Base-by-base conservation (phyloP, 2,888 invertebrate species). In the Phengaris arion region DNA sequence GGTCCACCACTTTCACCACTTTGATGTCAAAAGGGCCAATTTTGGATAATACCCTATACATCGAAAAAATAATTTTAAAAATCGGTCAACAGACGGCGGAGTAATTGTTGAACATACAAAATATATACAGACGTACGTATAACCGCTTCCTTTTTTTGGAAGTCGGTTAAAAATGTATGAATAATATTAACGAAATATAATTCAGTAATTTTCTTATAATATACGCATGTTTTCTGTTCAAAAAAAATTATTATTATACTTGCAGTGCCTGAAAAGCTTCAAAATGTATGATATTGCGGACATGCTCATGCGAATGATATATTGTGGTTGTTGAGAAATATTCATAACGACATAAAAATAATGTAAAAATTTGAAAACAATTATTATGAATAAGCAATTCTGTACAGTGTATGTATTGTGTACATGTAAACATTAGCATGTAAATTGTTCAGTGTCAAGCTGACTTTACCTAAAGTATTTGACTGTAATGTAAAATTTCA, bases 261-360 rank as follows among this genome's bases (percentile, higher is more conserved):
- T 35, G 2, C 35, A 35, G 35, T 13, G 64, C 35, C 22, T 64
- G 22, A 64, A 12, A 64, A 64, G 35, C 35, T 64, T 12, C 35
- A 10, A 52, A 52, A 52, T 52, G 6, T 3, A 64, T 64, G 35
- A 64, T 45, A 64, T 13, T 64, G 35, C 5, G 13, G 35, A 35
- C 64, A 64, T 64, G 64, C 64, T 12, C 64, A 64, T 64, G 64
- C 64, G 7, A 64, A 12, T 64, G 35, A 64, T 9, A 59, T 48
- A 48, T 7, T 5, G 10, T 9, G 10, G 5, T 10, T 59, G 10
- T 45, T 64, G 9, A 2, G 12, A 2, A 64, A 6, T 35, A 4
- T 35, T 35, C 35, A 35, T 35, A 35, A 64, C 64, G 6, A 45
- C 35, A 45, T 12, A 6, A 64, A 22, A 35, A 64, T 2, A 35